A percentile compares a stretch with the other conserved stretches of the same genome.
Conservation (phyloP, 1,140 invertebrate species). For the Cyclargus thomasi region DNA sequence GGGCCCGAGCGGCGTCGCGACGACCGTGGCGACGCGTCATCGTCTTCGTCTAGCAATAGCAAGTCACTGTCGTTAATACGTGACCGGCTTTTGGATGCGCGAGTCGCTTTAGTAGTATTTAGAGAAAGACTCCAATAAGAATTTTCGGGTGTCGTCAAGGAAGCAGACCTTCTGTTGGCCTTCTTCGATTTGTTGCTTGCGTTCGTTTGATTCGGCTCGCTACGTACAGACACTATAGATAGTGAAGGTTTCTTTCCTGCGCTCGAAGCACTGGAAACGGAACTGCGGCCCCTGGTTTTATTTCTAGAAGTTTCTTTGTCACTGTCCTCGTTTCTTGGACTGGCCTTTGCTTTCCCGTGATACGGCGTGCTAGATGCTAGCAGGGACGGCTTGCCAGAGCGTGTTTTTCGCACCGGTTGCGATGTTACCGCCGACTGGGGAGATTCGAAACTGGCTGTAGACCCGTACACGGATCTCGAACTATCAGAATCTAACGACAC, state of each 20-base stretch:
- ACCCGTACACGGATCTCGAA: constrained; percentile 41
- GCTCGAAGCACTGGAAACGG: not conserved
- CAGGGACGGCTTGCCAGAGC: constrained; percentile 32
- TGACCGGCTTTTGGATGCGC: constrained; percentile 36
- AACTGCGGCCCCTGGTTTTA: not conserved
- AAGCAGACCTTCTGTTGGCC: constrained; percentile 17
- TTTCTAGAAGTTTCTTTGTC: constrained; percentile 10
- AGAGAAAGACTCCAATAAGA: constrained; percentile 23
- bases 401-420: constrained; percentile 24
- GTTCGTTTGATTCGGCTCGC: not conserved
- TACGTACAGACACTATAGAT: not conserved
- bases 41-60: constrained; percentile 33
- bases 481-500: constrained; percentile 47
- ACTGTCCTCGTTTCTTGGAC: not conserved
- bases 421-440: not conserved
- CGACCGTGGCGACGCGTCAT: constrained; percentile 40
- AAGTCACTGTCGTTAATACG: constrained; percentile 46
- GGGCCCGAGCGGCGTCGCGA: constrained; percentile 30
- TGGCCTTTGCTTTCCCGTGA: constrained; percentile 8
- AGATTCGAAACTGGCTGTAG: constrained; percentile 22
- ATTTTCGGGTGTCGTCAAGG: constrained; percentile 33
- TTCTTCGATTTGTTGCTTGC: constrained; percentile 4
- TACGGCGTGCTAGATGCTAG: constrained; percentile 49
- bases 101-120: constrained; percentile 30
- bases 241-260: not conserved